Evolutionary conservation across 2,113 vertebrate genomes (phyloP).

Genomic region (Nyctibius bracteatus): DNA sequence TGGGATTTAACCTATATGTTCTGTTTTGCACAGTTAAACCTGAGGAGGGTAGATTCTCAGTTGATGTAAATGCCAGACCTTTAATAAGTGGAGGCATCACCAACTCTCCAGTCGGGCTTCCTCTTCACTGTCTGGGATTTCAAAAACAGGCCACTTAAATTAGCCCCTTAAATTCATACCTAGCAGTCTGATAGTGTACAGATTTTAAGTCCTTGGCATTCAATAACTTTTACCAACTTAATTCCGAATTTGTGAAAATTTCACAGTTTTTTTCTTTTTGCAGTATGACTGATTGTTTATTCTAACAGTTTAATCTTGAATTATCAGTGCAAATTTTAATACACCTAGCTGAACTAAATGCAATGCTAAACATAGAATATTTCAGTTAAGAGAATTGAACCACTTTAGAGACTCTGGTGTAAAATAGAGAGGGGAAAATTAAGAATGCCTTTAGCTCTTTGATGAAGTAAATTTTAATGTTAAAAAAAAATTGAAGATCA

Average conservation of each 20-base stretch:
- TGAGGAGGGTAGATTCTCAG: background rate
- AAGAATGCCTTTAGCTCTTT: background rate
- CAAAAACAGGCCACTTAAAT: background rate
- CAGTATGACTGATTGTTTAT: background rate
- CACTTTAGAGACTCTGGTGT: background rate
- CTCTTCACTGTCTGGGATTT: background rate
- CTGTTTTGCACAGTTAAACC: background rate
- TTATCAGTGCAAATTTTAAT: background rate
- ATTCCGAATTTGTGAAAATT: background rate
- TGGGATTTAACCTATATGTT: background rate
- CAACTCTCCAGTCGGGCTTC: background rate
- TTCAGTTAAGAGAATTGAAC: background rate
- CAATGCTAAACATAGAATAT: background rate
- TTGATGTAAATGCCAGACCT: background rate
- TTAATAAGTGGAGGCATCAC: background rate
- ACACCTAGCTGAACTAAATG: background rate
- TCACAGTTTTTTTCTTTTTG: background rate
- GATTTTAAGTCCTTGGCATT: background rate
- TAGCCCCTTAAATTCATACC: background rate
- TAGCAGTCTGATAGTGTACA: background rate
- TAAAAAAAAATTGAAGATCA: background rate
- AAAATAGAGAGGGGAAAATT: background rate
- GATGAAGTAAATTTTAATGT: background rate
- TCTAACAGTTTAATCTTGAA: background rate
- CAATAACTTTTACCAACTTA: background rate